Evolutionary conservation across 2,888 invertebrate species (phyloP).

Genomic region (Hemithea aestivaria): DNA sequence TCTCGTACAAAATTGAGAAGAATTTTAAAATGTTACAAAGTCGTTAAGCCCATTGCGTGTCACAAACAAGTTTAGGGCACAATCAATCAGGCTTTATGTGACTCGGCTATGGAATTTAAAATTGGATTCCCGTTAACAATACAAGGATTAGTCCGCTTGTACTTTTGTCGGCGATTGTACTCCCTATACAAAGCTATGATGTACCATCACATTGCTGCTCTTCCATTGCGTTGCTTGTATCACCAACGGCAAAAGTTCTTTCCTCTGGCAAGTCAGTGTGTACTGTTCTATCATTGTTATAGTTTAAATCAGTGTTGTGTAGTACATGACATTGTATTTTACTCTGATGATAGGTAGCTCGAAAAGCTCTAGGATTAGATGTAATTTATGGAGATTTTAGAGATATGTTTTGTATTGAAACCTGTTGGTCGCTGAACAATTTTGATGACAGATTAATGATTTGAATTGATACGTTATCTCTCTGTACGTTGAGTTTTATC

Average conservation of each 20-base stretch:
- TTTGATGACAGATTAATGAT: slow-evolving; percentile 39
- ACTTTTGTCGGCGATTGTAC: slow-evolving; percentile 57
- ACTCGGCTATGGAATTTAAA: slow-evolving; percentile 67
- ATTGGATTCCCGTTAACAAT: slow-evolving; percentile 75
- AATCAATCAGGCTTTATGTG: slow-evolving; percentile 75
- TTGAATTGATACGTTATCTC: slow-evolving; percentile 22
- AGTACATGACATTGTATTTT: slow-evolving; percentile 44
- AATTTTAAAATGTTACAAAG: slow-evolving; percentile 24
- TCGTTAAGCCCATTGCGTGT: slow-evolving; percentile 38
- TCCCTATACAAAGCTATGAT: slow-evolving; percentile 9
- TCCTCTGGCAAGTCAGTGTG: slow-evolving; percentile 34
- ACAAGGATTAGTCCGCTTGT: slow-evolving; percentile 61
- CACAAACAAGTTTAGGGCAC: slow-evolving; percentile 54
- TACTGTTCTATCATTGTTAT: slow-evolving; percentile 9
- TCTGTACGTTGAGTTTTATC: slow-evolving; percentile 5
- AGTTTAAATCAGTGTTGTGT: slow-evolving; percentile 14
- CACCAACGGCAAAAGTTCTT: slow-evolving; percentile 1
- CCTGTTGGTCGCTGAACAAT: slow-evolving; percentile 33
- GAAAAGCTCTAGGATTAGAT: slow-evolving; percentile 58
- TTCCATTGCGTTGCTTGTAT: slow-evolving; percentile 27
- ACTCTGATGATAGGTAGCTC: slow-evolving; percentile 51
- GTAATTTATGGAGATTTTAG: slow-evolving; percentile 60
- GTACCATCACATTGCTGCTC: slow-evolving; percentile 9
- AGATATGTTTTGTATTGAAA: slow-evolving; percentile 48
- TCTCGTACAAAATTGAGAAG: not conserved